Base-by-base conservation (phyloP, 2,888 invertebrate genomes). In the Megaustenia siamemsis region DNA sequence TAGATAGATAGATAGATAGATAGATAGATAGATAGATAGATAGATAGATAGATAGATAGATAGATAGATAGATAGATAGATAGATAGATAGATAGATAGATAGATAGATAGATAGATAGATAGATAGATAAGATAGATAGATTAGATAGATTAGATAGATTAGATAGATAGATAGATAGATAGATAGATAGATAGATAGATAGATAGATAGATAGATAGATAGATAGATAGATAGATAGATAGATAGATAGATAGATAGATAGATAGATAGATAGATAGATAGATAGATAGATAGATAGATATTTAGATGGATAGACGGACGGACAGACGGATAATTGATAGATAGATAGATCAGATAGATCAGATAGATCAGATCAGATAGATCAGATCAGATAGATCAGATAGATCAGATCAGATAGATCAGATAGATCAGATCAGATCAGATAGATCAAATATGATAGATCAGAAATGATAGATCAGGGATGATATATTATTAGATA, bases 221-320 rank as follows among this genome's bases (percentile, higher is more conserved):
- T 12, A 56, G 56, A 56, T 56, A 56, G 56, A 56, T 56, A 56
- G 56, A 56, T 56, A 56, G 56, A 56, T 56, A 56, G 56, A 56
- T 56, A 56, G 10, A 56, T 56, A 56, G 56, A 56, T 56, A 56
- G 56, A 56, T 56, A 56, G 56, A 56, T 56, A 56, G 56, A 56
- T 56, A 56, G 56, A 56, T 56, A 56, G 56, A 56, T 56, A 56
- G 56, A 56, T 56, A 56, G 18, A 56, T 15, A 56, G 18, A 56
- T 15, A 56, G 18, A 56, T 15, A 56, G 18, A 56, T 15, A 56
- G 18, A 56, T 56, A 56, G 56, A 56, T 56, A 56, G 56, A 56
- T 56, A 56, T 12, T 18, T 56, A 56, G 56, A 56, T 56, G 24
- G 56, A 56, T 56, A 56, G 18, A 56, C 4, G 24, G 18, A 56